Evolutionary conservation across 2,113 vertebrate genomes (phyloP), one percentile per base, ranked within the genome.

Genomic region (Xiphophorus couchianus): DNA sequence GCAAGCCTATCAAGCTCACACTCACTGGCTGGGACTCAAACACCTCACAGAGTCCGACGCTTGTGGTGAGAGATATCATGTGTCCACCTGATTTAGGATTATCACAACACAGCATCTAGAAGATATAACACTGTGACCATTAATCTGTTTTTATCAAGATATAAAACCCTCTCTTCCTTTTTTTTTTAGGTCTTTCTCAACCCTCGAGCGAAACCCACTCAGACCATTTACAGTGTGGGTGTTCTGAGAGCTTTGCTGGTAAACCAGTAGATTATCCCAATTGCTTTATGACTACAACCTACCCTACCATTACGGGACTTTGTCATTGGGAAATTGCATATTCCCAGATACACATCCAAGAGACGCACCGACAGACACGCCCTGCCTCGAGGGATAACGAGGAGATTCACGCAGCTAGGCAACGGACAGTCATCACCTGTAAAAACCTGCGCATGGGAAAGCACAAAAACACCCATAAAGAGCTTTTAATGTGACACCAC

Each of bases 221-320:
- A 82, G 76, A 77, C 71, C 19, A 29, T 37, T 82, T 83, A 60
- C 77, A 71, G 81, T 81, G 85, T 90, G 86, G 90, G 91, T 91
- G 89, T 93, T 87, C 89, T 84, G 29, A 61, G 71, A 86, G 76
- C 89, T 89, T 87, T 90, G 87, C 80, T 89, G 88, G 82, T 91
- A 88, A 93, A 91, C 87, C 90, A 69, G 81, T 72, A 73, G 85
- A 92, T 91, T 87, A 92, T 87, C 74, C 69, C 83, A 77, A 80
- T 79, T 78, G 86, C 86, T 91, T 90, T 86, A 93, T 91, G 90
- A 90, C 89, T 89, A 80, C 84, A 79, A 70, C 82, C 82, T 35
- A 88, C 70, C 70, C 88, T 89, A 73, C 86, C 78, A 92, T 93
- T 93, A 91, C 29, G 1, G 31, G 17, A 69, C 84, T 92, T 87